Percentiles rank a stretch among this genome's conserved stretches.
phyloP scores from a whole-genome alignment of 2,888 invertebrate genomes.

The Herminia tarsipennalis region DNA sequence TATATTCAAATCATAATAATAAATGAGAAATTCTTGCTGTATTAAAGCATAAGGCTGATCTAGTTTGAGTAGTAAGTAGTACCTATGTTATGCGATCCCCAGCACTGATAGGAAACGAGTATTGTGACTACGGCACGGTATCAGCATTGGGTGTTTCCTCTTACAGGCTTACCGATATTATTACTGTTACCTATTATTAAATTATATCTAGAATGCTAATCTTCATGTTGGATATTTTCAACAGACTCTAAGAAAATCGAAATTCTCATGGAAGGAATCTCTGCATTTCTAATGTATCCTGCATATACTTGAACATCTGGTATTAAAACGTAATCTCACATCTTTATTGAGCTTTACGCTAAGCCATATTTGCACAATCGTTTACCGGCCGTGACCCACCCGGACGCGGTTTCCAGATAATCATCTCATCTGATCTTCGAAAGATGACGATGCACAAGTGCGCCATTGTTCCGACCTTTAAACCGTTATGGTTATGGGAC shows the following conservation, averaged over 20 bases:
- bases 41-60: conserved; percentile 23
- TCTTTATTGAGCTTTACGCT: conserved; percentile 47
- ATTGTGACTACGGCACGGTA: conserved; percentile 19
- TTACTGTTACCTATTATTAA: conserved; percentile 21
- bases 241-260: no score
- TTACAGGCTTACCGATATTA: conserved; percentile 19
- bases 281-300: conserved; percentile 6
- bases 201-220: conserved; percentile 9
- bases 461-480: conserved; percentile 44
- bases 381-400: conserved; percentile 59
- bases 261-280: no score
- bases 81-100: conserved; percentile 23
- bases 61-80: conserved; percentile 9
- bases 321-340: conserved; percentile 45
- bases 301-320: conserved; percentile 39
- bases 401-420: conserved; percentile 53
- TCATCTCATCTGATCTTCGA: conserved; percentile 58
- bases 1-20: conserved; percentile 18
- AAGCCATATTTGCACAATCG: conserved; percentile 54
- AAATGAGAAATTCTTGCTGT: conserved; percentile 28
- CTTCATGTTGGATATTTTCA: no score
- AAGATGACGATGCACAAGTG: conserved; percentile 56
- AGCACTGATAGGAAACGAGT: conserved; percentile 27
- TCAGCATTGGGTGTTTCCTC: conserved; percentile 23
- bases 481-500: conserved; percentile 39